phyloP scores from a whole-genome alignment of 2,113 vertebrate genomes.

The Rattus norvegicus region DNA sequence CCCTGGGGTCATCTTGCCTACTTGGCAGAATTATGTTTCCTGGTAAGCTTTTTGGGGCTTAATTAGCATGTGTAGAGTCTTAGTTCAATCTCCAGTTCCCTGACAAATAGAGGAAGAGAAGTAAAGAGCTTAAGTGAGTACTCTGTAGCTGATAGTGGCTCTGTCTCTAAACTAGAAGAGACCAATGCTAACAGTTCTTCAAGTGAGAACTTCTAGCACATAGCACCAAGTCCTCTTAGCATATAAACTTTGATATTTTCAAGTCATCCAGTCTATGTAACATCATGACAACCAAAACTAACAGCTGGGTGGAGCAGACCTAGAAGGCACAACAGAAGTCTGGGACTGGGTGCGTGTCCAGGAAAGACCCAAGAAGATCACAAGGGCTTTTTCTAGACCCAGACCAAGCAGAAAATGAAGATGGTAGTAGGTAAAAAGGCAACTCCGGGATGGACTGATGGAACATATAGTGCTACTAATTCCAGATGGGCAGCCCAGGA shows the following conservation, averaged over 20 bases:
- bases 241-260: neutral
- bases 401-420: slow-evolving; percentile 13
- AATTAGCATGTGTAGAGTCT: neutral
- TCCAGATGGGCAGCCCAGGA: neutral
- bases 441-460: neutral
- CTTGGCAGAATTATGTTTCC: neutral
- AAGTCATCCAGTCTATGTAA: neutral
- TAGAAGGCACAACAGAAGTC: neutral
- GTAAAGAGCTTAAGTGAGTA: neutral
- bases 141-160: neutral
- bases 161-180: neutral
- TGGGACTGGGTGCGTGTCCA: neutral
- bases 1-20: neutral
- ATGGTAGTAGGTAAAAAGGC: neutral
- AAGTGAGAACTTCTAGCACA: neutral
- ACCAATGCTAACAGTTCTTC: neutral
- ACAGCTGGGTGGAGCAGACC: neutral
- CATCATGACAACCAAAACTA: neutral
- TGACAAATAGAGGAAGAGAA: slow-evolving; percentile 30
- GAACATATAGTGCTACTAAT: neutral
- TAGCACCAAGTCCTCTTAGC: neutral
- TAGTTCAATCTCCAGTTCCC: neutral
- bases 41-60: neutral
- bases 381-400: neutral
- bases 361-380: slow-evolving; percentile 8